Conservation (phyloP, 2,797 vertebrate genomes). For the Pseudotriccus pelzelni region DNA sequence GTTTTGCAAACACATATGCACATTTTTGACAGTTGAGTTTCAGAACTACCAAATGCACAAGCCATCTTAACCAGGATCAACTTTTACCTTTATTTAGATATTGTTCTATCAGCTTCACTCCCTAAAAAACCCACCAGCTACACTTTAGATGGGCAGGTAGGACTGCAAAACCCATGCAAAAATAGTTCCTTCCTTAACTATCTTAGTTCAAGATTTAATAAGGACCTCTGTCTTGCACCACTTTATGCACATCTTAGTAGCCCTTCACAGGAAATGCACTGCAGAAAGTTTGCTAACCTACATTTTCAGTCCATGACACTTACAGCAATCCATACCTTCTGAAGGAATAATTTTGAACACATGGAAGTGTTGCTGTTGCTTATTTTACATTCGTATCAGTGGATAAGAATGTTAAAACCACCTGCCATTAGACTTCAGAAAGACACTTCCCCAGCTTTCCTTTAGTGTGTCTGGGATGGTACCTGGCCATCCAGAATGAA, state of each 20-base stretch:
- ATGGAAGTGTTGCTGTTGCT: background rate
- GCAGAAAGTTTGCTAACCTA: background rate
- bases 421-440: background rate
- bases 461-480: background rate
- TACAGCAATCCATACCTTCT: background rate
- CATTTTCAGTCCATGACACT: background rate
- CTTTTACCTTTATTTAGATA: background rate
- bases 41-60: background rate
- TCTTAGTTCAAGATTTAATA: background rate
- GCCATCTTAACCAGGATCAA: background rate
- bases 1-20: background rate
- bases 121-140: background rate
- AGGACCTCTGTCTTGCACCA: background rate
- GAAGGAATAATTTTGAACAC: background rate
- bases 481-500: background rate
- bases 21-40: background rate
- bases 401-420: background rate
- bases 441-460: fast-evolving
- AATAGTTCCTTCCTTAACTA: background rate
- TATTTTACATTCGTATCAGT: background rate
- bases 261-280: background rate
- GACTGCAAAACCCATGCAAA: background rate
- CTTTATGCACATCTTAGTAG: background rate
- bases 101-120: background rate
- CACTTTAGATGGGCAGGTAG: background rate